Evolutionary conservation across 2,888 invertebrate species (phyloP), one percentile per base, ranked within the genome.

Genomic region (Hesperia comma): DNA sequence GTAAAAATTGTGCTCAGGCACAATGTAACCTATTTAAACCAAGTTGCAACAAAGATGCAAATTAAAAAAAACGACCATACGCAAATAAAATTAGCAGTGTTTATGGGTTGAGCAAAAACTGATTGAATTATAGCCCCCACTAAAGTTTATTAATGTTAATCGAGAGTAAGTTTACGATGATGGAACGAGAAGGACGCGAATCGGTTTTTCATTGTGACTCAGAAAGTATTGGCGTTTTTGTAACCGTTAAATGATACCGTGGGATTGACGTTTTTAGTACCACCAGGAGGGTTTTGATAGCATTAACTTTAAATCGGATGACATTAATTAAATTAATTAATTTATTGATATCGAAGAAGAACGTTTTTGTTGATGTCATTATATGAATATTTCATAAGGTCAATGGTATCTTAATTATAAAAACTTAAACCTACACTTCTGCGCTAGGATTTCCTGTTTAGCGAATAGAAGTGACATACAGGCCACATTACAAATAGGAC

Each of bases 81-180:
- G 69, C 67, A 70, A 70, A 70, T 64, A 68, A 58, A 67, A 60
- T 69, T 68, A 67, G 57, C 55, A 33, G n/a, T 61, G 54, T 69
- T 69, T 68, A 68, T 57, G 56, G 63, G 43, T 71, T 19, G 63
- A 66, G 71, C 70, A 70, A 71, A 64, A 71, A 69, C 69, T 68
- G 70, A 74, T 56, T 61, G 61, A 67, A 49, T 61, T 67, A 67
- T 56, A 56, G 71, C 73, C 75, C 72, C 71, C 70, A 73, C 74
- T 82, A 82, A 82, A 82, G 60, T 78, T 79, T 81, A 83, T 78
- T 71, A 72, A 76, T 71, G 75, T 74, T 80, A 80, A 82, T 82
- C 78, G 77, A 69, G 69, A 67, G 68, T 63, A 43, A 51, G 70
- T 78, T 80, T 77, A 79, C 70, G 76, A 76, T 71, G 68, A 69